Evolutionary conservation across 2,888 invertebrate species (phyloP).

Genomic region (Drosophila meridionalis): DNA sequence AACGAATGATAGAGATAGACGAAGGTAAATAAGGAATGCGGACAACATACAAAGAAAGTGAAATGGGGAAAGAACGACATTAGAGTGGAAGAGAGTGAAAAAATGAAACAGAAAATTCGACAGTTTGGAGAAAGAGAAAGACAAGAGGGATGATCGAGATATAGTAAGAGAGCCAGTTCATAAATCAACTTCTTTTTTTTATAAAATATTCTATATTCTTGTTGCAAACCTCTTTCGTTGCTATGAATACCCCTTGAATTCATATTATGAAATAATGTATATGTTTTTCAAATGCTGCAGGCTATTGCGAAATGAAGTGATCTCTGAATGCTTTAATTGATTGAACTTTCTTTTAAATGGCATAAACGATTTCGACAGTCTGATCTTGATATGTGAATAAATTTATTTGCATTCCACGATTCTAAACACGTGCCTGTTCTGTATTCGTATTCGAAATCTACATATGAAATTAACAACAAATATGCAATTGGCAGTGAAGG

Average conservation of each 20-base stretch:
- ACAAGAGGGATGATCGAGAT: too few relatives aligned
- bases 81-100: not conserved
- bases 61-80: not conserved
- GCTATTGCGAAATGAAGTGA: not conserved
- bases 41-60: not conserved
- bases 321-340: not conserved
- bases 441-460: not conserved
- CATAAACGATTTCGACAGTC: not conserved
- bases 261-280: not conserved
- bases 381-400: not conserved
- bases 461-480: not conserved
- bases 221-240: not conserved
- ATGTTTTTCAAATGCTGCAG: not conserved
- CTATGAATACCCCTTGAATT: too few relatives aligned
- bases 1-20: not conserved
- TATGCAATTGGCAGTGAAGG: conserved; percentile 3
- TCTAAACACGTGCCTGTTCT: not conserved
- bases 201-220: not conserved
- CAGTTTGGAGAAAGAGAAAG: not conserved
- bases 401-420: not conserved
- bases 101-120: not conserved
- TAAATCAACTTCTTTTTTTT: not conserved
- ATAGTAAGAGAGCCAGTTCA: not conserved
- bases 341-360: not conserved
- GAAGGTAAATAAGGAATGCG: not conserved